Evolutionary conservation across 2,888 invertebrate species (phyloP).

Genomic region (Patella ulyssiponensis): DNA sequence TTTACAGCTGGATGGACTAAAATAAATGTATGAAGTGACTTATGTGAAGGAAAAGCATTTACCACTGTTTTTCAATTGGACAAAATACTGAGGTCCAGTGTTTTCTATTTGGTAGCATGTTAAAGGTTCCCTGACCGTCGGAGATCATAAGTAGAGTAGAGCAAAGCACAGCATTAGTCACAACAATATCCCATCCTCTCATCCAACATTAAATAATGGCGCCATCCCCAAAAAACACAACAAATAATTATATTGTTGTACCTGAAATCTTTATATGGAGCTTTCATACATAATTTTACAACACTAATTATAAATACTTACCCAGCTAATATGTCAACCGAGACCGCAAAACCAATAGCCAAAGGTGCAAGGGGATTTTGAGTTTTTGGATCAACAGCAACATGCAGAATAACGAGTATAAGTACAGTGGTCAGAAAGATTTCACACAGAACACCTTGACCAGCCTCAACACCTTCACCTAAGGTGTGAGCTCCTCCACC

Average conservation of each 20-base stretch:
- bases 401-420: constrained; percentile 68
- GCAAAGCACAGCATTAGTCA: too few relatives aligned
- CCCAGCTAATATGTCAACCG: constrained; percentile 70
- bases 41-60: too few relatives aligned
- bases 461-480: constrained; percentile 18
- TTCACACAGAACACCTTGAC: constrained; percentile 57
- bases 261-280: too few relatives aligned
- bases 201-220: too few relatives aligned
- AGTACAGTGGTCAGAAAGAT: constrained; percentile 57
- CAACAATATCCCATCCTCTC: too few relatives aligned
- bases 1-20: too few relatives aligned
- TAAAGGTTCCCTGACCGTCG: too few relatives aligned
- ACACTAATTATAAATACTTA: constrained; percentile 27
- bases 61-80: too few relatives aligned
- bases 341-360: constrained; percentile 71
- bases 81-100: too few relatives aligned
- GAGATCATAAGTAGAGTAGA: too few relatives aligned
- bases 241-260: not conserved
- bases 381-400: constrained; percentile 67
- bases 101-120: too few relatives aligned
- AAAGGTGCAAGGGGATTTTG: constrained; percentile 66
- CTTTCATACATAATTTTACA: constrained; percentile 13
- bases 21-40: too few relatives aligned
- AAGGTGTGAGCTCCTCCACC: constrained; percentile 38
- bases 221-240: not conserved